Evolutionary conservation across 1,140 invertebrate species (phyloP).

Genomic region (Papilio glaucus): DNA sequence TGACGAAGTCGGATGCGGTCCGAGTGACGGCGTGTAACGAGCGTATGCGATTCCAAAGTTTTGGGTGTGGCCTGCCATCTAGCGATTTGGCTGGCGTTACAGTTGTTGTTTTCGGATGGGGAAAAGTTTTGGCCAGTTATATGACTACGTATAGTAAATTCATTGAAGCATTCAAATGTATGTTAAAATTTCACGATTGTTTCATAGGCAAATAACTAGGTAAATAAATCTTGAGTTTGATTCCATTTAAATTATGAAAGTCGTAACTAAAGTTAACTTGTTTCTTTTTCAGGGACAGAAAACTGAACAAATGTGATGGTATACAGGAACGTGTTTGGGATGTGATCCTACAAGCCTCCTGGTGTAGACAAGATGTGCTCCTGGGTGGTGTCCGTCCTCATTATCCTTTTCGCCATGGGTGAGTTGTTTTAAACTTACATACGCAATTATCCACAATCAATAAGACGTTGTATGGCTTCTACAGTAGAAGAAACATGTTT

Average conservation of each 20-base stretch:
- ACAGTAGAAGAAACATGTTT: background rate
- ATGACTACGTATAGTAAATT: background rate
- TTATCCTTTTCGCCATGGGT: constrained; percentile 75
- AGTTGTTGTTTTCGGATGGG: background rate
- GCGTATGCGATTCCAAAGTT: background rate
- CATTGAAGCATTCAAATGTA: background rate
- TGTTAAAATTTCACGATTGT: no score
- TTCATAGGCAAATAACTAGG: background rate
- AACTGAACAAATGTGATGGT: constrained; percentile 35
- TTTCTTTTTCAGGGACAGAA: constrained; percentile 35
- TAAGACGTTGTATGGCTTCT: no score
- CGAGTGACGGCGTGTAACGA: background rate
- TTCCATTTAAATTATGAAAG: no score
- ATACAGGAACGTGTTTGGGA: constrained; percentile 34
- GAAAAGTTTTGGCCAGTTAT: background rate
- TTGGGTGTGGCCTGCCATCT: background rate
- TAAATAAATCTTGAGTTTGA: background rate
- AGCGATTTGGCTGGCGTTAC: constrained; percentile 10
- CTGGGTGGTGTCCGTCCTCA: constrained; percentile 67
- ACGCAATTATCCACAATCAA: background rate
- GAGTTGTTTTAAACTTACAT: constrained; percentile 43
- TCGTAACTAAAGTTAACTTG: background rate
- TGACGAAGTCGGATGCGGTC: constrained; percentile 10
- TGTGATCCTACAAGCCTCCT: constrained; percentile 42
- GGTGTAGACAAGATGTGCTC: constrained; percentile 65